phyloP scores from a whole-genome alignment of 2,113 vertebrate genomes.

The Dipodomys spectabilis region DNA sequence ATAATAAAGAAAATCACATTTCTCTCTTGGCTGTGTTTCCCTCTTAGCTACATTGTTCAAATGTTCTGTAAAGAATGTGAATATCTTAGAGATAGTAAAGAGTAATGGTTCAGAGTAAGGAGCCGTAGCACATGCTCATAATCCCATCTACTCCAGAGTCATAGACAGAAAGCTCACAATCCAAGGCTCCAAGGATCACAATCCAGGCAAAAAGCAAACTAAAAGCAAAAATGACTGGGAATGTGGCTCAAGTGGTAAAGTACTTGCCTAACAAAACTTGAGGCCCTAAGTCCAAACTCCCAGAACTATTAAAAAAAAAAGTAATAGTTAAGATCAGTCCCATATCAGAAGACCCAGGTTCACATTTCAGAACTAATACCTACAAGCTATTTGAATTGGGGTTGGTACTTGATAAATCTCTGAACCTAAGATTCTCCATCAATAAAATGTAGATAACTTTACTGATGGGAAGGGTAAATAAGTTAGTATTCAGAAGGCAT shows the following conservation, averaged over 20 bases:
- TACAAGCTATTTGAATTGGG: background rate
- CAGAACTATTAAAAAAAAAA: too few species aligned
- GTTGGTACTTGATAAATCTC: background rate
- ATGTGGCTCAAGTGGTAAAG: too few species aligned
- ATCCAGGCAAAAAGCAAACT: too few species aligned
- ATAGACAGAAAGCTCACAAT: too few species aligned
- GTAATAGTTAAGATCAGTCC: background rate
- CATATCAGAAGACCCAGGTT: background rate
- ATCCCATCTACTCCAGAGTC: too few species aligned
- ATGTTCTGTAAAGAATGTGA: background rate
- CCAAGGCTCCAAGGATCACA: too few species aligned
- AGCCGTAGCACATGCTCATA: too few species aligned
- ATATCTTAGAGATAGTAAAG: background rate
- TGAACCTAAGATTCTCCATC: background rate
- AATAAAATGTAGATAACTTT: background rate
- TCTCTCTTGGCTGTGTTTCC: conserved; percentile 39
- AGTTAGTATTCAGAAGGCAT: background rate
- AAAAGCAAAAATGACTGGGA: too few species aligned
- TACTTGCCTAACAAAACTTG: too few species aligned
- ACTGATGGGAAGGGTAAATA: background rate
- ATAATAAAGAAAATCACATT: conserved; percentile 5
- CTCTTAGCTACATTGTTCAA: background rate
- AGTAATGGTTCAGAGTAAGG: background rate
- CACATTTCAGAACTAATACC: background rate
- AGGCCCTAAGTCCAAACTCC: too few species aligned